Evolutionary conservation across 2,888 invertebrate species (phyloP).

Genomic region (Ormyrus labotus): DNA sequence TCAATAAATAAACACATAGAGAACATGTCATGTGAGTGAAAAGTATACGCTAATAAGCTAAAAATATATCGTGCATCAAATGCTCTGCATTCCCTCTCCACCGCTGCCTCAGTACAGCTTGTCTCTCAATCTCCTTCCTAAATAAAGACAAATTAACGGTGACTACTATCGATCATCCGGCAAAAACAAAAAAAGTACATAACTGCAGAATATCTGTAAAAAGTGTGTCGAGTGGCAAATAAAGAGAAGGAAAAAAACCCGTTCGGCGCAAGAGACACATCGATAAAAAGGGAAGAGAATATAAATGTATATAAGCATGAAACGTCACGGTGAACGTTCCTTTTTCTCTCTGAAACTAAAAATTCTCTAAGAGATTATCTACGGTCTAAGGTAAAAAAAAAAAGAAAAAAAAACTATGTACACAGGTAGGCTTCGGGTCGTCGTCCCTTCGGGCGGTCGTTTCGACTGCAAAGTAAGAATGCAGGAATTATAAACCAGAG

Average conservation of each 20-base stretch:
- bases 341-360: slow-evolving; percentile 41
- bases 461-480: slow-evolving; percentile 48
- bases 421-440: not conserved
- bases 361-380: slow-evolving; percentile 32
- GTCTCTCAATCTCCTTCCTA: slow-evolving; percentile 14
- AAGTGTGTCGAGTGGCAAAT: slow-evolving; percentile 13
- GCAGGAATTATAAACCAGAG: slow-evolving; percentile 21
- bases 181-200: slow-evolving; percentile 31
- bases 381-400: slow-evolving; percentile 38
- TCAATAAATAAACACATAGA: slow-evolving; percentile 36
- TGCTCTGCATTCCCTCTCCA: not conserved
- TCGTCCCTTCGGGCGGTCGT: not conserved
- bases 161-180: slow-evolving; percentile 29
- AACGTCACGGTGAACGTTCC: not conserved
- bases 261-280: not conserved
- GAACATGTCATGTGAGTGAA: slow-evolving; percentile 23
- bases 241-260: slow-evolving; percentile 28
- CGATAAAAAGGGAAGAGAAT: not conserved
- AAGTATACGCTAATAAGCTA: slow-evolving; percentile 52
- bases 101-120: not conserved
- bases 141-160: slow-evolving; percentile 25
- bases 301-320: not conserved
- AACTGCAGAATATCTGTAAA: slow-evolving; percentile 44
- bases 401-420: slow-evolving; percentile 17
- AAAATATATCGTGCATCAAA: slow-evolving; percentile 48